Conservation (phyloP, 2,797 vertebrate species). For the Chelidonichthys spinosus region DNA sequence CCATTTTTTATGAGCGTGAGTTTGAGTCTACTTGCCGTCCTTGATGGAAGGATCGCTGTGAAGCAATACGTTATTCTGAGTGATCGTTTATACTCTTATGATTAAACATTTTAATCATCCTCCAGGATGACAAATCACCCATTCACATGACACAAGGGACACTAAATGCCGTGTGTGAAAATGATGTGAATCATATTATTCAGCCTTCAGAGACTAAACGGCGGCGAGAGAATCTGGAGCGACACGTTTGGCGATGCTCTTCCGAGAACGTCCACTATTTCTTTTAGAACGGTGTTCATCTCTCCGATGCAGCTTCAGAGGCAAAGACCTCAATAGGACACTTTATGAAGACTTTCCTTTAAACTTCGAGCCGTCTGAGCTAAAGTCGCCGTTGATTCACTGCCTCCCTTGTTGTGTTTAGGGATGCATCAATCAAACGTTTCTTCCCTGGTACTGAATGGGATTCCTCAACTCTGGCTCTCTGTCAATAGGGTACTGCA, state of each 20-base stretch:
- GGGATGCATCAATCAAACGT: neutral
- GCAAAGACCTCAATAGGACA: neutral
- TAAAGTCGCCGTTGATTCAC: neutral
- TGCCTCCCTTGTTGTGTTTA: neutral
- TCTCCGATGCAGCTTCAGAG: neutral
- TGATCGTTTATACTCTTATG: constrained; percentile 17
- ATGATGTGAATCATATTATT: constrained; percentile 2
- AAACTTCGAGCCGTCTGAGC: neutral
- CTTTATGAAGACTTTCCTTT: neutral
- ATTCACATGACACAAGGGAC: constrained; percentile 5
- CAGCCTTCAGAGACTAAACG: neutral
- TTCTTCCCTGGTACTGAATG: neutral
- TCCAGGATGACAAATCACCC: constrained; percentile 8
- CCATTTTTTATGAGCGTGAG: neutral
- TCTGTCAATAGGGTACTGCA: neutral
- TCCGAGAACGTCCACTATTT: neutral
- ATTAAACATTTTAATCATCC: constrained; percentile 34
- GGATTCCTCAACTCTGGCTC: neutral
- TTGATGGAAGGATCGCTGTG: constrained; percentile 26
- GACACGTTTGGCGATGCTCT: constrained; percentile 3
- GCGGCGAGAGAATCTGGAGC: too few relatives aligned
- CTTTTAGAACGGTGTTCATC: neutral
- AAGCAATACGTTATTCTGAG: constrained; percentile 41
- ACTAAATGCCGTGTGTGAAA: constrained; percentile 4
- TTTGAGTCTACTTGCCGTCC: constrained; percentile 25